Base-by-base conservation (phyloP, 1,140 invertebrate species). In the Drosophila asahinai region DNA sequence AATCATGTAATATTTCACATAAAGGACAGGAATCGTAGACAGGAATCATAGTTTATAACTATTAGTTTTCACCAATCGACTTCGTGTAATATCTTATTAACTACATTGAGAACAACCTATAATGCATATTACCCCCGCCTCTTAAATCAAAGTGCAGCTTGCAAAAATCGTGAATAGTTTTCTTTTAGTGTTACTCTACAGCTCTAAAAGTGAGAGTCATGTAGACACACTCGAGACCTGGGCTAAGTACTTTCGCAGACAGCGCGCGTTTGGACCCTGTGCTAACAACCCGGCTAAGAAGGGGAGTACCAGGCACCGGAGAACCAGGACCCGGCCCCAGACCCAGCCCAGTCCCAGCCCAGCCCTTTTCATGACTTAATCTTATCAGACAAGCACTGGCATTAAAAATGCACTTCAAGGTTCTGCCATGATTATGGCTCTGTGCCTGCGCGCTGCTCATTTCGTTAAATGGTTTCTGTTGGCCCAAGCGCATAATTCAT, bases 321-420 rank as follows among this genome's bases (percentile, higher is more conserved):
- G 40, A 55, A 36, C 15, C 48, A 49, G 48, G 27, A 33, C 19
- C 52, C 6, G 22, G 33, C 33, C 33, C 33, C 27, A 30, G 33
- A 9, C 33, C 33, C 33, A 9, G 33, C 52, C 60, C 62, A 38
- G 45, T 25, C 22, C 51, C 33, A 45, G 62, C 78, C 76, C 71
- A 73, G 64, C 71, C 76, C 80, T 80, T 86, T 87, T 87, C 86
- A 87, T 87, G 84, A 90, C 84, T 87, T 87, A 87, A 87, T 87
- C 84, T 87, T 87, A 87, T 87, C 84, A 84, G 84, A 87, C 84
- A 87, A 87, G 84, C 81, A 87, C 84, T 87, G 84, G 84, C 86
- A 87, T 87, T 87, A 87, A 87, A 87, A 87, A 87, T 90, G 84
- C 84, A 87, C 84, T 87, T 87, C 84, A 87, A 87, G 84, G 84